Conservation (phyloP, 2,797 vertebrate genomes). For the Eleutherodactylus coqui region DNA sequence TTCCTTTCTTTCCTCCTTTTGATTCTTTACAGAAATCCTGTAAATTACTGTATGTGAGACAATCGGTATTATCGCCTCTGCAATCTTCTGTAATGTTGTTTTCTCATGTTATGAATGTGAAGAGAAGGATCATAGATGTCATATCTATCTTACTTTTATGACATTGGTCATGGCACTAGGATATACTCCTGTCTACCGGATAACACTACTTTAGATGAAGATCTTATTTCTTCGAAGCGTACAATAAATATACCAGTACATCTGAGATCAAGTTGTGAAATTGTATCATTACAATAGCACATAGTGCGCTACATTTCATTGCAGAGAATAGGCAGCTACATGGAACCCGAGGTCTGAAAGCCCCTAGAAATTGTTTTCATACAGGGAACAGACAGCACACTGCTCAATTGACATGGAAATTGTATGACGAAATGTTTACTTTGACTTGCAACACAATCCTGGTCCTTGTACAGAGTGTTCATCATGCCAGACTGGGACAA, state of each 20-base stretch:
- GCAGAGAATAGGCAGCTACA: too few species aligned
- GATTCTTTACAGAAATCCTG: background rate
- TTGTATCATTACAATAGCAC: background rate
- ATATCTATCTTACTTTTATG: background rate
- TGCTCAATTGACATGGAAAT: background rate
- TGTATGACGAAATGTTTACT: background rate
- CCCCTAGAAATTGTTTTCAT: conserved; percentile 11
- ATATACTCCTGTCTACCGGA: background rate
- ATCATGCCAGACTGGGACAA: background rate
- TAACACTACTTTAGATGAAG: background rate
- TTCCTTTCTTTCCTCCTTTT: background rate
- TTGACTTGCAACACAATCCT: background rate
- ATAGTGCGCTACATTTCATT: background rate
- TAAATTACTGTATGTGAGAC: background rate
- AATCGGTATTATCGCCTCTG: background rate
- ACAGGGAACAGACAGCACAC: background rate
- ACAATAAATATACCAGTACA: background rate
- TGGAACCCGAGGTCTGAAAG: background rate
- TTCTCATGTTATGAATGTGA: background rate
- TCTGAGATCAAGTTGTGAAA: background rate
- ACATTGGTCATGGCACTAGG: background rate
- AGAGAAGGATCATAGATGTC: background rate
- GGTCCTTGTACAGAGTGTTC: background rate
- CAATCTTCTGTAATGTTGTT: background rate
- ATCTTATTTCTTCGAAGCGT: background rate